Evolutionary conservation across 2,797 vertebrate species (phyloP).

Genomic region (Artibeus jamaicensis): DNA sequence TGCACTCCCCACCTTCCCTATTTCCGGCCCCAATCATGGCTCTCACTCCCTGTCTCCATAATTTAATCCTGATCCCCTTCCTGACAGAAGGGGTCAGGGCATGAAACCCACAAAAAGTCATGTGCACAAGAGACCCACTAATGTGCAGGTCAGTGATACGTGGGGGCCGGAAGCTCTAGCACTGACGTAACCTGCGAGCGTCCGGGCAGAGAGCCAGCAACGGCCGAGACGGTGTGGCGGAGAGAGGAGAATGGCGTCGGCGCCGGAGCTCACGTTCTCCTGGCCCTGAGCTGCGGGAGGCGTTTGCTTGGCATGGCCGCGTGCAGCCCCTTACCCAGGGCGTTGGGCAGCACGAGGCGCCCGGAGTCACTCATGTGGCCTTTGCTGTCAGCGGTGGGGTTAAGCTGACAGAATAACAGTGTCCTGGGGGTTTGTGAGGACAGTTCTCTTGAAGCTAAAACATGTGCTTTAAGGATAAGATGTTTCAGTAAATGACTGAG

Average conservation of each 20-base stretch:
- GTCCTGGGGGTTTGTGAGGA: background rate
- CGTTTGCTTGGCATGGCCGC: background rate
- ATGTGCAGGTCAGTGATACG: background rate
- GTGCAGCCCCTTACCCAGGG: background rate
- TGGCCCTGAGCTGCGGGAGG: background rate
- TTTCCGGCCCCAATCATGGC: accelerated
- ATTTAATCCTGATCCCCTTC: background rate
- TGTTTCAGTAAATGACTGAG: background rate
- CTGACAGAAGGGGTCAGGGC: background rate
- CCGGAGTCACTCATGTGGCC: accelerated
- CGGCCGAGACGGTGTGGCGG: background rate
- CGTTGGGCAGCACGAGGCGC: accelerated
- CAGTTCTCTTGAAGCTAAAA: background rate
- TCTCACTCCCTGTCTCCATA: background rate
- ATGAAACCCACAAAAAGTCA: background rate
- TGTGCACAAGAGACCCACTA: background rate
- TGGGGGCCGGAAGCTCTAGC: no score
- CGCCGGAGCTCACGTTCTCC: background rate
- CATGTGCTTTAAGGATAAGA: background rate
- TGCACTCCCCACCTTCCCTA: background rate
- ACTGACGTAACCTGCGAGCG: background rate
- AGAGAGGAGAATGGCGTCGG: accelerated
- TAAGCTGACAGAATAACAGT: background rate
- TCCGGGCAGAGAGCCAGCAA: background rate
- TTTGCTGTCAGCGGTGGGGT: background rate